Base-by-base conservation (phyloP, 2,888 invertebrate genomes). In the Uloborus plumipes region DNA sequence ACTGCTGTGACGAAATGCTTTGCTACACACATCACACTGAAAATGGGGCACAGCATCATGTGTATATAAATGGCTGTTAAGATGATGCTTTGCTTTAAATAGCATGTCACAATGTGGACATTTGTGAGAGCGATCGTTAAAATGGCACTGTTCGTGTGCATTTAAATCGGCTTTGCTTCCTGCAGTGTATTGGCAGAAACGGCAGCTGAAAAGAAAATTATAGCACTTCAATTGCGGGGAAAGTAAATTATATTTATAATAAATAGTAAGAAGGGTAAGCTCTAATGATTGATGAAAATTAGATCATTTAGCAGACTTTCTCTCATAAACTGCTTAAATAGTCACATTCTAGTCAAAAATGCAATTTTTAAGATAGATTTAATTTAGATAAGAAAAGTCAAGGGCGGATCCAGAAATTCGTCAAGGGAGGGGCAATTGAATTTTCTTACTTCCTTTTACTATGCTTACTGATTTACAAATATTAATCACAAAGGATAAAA, bases 11-110 rank as follows among this genome's bases (percentile, higher is more conserved):
- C 75, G 70, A 49, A 81, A 81, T 15, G 55, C 70, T 16, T 50
- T 70, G 1, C 51, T 62, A 70, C 81, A 81, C 11, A 53, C 4
- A 4, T 2, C 0, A 16, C 81, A 81, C 20, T 18, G 50, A 26
- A 75, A 81, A 53, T 75, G 74, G 11, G 58, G 18, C 0, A 26
- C 70, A n/a, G 74, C 9, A n/a, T 71, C 75, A 26, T 81, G 81
- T 20, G 81, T 70, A 50, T 71, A 70, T 6, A 81, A 26, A 18
- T 81, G 81, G 39, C 81, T 81, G 18, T 70, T 49, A n/a, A 81
- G 26, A 39, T 75, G 64, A 31, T 65, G 55, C 18, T 51, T 67
- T 18, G 70, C 65, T 50, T 26, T 22, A 26, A 81, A 81, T 1
- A 51, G 18, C 47, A 51, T 81, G n/a, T 74, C 26, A 16, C 81